These are phyloP conservation scores for Caenorhabditis angaria DNA, from an alignment of 2,888 invertebrate species.

Conservation along the genomic window DNA sequence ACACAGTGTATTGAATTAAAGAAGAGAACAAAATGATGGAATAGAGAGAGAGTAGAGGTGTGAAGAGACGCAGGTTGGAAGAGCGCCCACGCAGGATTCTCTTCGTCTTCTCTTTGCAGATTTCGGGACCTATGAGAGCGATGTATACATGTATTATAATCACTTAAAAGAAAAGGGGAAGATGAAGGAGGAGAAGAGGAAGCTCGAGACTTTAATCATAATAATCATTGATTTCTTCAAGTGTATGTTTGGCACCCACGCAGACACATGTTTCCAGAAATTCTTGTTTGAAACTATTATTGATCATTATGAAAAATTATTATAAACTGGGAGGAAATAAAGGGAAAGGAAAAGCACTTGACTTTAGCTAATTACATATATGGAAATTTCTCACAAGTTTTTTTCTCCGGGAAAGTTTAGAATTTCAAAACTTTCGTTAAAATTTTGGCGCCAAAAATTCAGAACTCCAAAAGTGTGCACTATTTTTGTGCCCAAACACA, in stretches of 20 bases:
- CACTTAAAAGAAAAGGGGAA: constrained; percentile 9
- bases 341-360: not conserved
- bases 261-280: not conserved
- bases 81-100: constrained; percentile 1
- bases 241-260: constrained; percentile 8
- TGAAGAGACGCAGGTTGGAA: constrained; percentile 1
- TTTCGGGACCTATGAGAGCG: not conserved
- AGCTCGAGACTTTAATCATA: constrained; percentile 9
- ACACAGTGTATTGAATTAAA: not conserved
- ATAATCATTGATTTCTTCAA: constrained; percentile 16
- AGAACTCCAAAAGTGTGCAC: too few relatives aligned
- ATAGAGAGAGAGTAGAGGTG: not conserved
- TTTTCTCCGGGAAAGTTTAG: too few relatives aligned
- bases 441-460: too few relatives aligned
- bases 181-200: constrained; percentile 1
- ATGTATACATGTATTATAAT: not conserved
- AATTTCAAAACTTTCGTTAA: too few relatives aligned
- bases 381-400: too few relatives aligned
- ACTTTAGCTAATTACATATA: too few relatives aligned
- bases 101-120: not conserved
- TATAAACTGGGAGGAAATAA: not conserved
- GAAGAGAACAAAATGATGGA: constrained; percentile 4
- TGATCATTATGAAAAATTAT: too few relatives aligned
- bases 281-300: too few relatives aligned
- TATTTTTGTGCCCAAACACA: too few relatives aligned